Conservation (phyloP, 1,140 invertebrate species). For the Himalopsyche phryganea region DNA sequence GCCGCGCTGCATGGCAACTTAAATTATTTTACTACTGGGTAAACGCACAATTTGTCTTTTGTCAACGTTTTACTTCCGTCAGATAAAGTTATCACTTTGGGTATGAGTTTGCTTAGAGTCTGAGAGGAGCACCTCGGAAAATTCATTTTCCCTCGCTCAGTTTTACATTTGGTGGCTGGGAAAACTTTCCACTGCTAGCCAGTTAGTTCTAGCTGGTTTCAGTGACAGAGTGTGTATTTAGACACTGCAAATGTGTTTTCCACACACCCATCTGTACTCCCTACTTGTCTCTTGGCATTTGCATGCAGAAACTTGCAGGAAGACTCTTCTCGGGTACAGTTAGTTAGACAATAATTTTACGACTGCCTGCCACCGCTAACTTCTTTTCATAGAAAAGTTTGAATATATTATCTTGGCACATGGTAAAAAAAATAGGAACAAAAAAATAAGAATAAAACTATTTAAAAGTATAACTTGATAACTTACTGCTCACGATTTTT, state of each 20-base stretch:
- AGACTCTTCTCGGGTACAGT: not conserved
- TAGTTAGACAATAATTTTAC: conserved; percentile 10
- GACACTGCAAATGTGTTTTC: conserved; percentile 2
- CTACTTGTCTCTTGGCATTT: not conserved
- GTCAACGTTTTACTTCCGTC: conserved; percentile 1
- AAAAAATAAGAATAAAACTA: no score
- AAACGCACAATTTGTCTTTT: no score
- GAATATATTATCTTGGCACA: conserved; percentile 10
- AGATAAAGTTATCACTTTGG: conserved; percentile 11
- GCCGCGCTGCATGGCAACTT: no score
- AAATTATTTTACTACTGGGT: no score
- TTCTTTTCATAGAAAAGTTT: not conserved
- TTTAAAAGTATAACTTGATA: no score
- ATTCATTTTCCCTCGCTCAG: not conserved
- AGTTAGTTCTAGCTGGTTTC: not conserved
- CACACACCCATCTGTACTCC: not conserved
- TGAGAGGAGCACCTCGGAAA: conserved; percentile 8
- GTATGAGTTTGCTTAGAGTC: conserved; percentile 16
- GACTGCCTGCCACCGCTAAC: not conserved
- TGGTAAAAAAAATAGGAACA: not conserved
- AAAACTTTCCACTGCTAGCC: not conserved
- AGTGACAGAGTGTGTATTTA: conserved; percentile 5
- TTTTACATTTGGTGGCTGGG: not conserved
- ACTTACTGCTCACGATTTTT: no score
- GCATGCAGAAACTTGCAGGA: conserved; percentile 8